phyloP scores from a whole-genome alignment of 2,797 vertebrate genomes.

The Hozukius guyotensis region DNA sequence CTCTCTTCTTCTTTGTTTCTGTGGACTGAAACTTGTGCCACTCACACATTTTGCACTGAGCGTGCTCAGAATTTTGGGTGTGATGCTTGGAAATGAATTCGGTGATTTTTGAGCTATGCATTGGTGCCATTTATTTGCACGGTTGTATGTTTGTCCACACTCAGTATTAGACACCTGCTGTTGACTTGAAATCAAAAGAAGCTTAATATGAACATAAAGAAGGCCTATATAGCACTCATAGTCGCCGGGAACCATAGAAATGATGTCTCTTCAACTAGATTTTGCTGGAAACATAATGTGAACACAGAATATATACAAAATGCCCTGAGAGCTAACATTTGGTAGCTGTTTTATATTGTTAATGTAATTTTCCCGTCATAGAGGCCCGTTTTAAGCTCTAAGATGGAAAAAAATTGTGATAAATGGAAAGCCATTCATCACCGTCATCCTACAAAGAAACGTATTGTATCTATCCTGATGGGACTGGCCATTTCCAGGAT shows the following conservation, averaged over 20 bases:
- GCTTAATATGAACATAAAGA: neutral
- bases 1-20: constrained; percentile 66
- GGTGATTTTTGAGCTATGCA: constrained; percentile 19
- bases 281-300: neutral
- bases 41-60: constrained; percentile 51
- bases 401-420: neutral
- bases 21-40: constrained; percentile 65
- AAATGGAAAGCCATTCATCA: constrained; percentile 8
- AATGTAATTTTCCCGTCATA: neutral
- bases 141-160: constrained; percentile 6
- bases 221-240: neutral
- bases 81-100: constrained; percentile 45
- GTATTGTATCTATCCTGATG: neutral
- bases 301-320: neutral
- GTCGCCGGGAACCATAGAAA: neutral
- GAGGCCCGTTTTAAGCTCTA: neutral
- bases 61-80: constrained; percentile 35
- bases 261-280: neutral
- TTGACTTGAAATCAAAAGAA: neutral
- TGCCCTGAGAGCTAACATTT: neutral
- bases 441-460: neutral
- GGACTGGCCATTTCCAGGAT: neutral
- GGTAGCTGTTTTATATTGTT: neutral
- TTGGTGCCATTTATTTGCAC: constrained; percentile 14
- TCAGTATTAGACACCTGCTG: neutral